Percentiles rank a stretch among this genome's conserved stretches.
Evolutionary conservation across 2,888 invertebrate species (phyloP).

Genomic region (Meta bourneti): DNA sequence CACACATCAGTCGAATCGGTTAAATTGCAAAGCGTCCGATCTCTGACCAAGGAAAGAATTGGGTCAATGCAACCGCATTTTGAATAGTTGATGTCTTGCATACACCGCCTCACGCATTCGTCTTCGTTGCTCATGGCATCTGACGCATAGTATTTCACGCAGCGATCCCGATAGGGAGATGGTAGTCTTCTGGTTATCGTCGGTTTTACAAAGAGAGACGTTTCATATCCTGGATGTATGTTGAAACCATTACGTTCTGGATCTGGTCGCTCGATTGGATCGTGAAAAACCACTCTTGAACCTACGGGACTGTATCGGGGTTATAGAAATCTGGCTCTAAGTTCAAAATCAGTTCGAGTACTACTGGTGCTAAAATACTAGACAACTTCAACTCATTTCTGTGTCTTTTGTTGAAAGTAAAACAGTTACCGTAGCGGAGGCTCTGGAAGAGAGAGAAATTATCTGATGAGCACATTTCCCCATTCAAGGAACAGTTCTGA

Average conservation of each 20-base stretch:
- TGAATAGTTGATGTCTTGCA: not conserved
- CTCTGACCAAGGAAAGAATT: not conserved
- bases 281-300: slow-evolving; percentile 11
- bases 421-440: slow-evolving; percentile 58
- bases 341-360: not conserved
- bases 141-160: not conserved
- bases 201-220: not conserved
- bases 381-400: no score
- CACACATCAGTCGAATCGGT: not conserved
- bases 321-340: not conserved
- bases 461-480: not conserved
- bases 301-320: not conserved
- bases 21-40: not conserved
- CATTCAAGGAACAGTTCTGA: slow-evolving; percentile 28
- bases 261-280: not conserved
- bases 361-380: no score
- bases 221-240: slow-evolving; percentile 10
- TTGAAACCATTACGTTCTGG: slow-evolving; percentile 16
- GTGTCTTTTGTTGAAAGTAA: slow-evolving; percentile 32
- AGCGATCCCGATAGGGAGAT: not conserved
- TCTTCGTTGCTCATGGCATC: not conserved
- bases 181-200: not conserved
- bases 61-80: slow-evolving; percentile 31
- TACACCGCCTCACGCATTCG: slow-evolving; percentile 5
- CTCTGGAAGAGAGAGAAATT: slow-evolving; percentile 28